Conservation (phyloP, 2,797 vertebrate species). For the Eurystomus glaucurus region DNA sequence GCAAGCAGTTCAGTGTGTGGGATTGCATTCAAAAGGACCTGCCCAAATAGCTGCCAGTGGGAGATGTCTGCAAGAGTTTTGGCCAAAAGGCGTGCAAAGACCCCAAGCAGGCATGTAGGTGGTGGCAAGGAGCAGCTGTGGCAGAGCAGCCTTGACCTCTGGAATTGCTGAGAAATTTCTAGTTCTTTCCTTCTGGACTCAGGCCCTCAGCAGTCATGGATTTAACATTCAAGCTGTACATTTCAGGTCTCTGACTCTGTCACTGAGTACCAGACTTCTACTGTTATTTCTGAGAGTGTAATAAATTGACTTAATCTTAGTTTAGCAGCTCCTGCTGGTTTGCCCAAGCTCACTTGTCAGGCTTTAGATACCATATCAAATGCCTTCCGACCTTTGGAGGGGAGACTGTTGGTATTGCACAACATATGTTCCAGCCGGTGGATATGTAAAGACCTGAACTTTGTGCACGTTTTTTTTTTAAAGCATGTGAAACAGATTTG, state of each 20-base stretch:
- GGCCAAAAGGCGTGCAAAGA: fast-evolving
- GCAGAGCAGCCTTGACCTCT: neutral
- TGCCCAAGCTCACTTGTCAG: neutral
- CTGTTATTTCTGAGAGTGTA: neutral
- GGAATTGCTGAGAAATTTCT: neutral
- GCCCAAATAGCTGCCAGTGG: neutral
- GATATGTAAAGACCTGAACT: neutral
- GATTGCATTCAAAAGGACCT: fast-evolving
- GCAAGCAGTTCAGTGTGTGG: neutral
- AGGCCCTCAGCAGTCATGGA: neutral
- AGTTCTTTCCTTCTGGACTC: fast-evolving
- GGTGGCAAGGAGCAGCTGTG: neutral
- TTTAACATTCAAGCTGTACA: neutral
- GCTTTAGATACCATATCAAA: neutral
- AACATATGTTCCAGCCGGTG: neutral
- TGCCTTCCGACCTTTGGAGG: neutral
- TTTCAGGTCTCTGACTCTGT: neutral
- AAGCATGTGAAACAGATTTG: neutral
- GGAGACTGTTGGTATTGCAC: neutral
- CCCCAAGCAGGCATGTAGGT: fast-evolving
- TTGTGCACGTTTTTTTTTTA: neutral
- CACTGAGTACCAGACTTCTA: neutral
- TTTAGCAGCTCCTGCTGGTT: neutral
- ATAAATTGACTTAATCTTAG: neutral
- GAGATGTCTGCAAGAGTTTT: neutral